Evolutionary conservation across 2,888 invertebrate species (phyloP).

Genomic region (Acrobasis repandana): DNA sequence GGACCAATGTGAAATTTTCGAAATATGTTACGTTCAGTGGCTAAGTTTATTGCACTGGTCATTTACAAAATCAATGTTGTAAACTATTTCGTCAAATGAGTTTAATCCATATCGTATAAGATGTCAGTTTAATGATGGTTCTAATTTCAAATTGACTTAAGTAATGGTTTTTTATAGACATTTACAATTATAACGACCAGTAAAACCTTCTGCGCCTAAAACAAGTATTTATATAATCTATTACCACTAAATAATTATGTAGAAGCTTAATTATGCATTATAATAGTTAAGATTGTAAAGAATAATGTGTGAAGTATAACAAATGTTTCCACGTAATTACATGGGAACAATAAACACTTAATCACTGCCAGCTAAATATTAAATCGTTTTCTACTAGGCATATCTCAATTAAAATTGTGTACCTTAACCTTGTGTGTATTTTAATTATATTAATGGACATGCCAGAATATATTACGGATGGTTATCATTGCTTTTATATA

Average conservation of each 20-base stretch:
- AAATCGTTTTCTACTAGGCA: neutral
- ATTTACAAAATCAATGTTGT: constrained; percentile 17
- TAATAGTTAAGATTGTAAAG: neutral
- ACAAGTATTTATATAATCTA: neutral
- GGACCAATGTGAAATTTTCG: neutral
- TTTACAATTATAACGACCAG: neutral
- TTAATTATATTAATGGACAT: no score
- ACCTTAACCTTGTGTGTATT: no score
- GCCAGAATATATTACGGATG: no score
- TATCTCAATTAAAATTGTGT: neutral
- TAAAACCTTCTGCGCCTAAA: neutral
- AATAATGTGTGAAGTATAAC: neutral
- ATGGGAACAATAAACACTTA: constrained; percentile 17
- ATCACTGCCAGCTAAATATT: constrained; percentile 9
- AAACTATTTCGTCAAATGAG: constrained; percentile 2
- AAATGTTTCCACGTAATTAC: neutral
- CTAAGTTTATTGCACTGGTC: constrained; percentile 15
- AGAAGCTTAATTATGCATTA: neutral
- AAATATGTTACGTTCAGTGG: constrained; percentile 7
- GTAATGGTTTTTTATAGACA: neutral
- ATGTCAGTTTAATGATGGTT: neutral
- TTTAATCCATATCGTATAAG: neutral
- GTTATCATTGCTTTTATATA: no score
- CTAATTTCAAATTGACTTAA: neutral
- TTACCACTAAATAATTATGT: neutral